These are phyloP conservation scores for Platerodrilus igneus DNA, from an alignment of 2,888 invertebrate species.

Conservation along the genomic window DNA sequence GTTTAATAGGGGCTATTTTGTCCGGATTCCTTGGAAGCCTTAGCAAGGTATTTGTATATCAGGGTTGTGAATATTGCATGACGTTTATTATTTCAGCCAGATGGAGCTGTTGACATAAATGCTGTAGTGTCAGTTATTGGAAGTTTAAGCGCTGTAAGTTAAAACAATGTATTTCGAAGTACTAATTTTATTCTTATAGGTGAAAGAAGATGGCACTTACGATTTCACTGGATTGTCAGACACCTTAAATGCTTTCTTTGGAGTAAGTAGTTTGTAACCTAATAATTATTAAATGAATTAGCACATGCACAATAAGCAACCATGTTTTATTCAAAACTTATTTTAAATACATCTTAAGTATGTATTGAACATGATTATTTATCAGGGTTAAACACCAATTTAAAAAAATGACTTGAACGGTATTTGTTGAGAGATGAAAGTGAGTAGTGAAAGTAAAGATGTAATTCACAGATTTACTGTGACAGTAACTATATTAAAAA, in stretches of 20 bases:
- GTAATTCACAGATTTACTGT: too few relatives aligned
- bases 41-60: slow-evolving; percentile 45
- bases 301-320: background rate
- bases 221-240: slow-evolving; percentile 45
- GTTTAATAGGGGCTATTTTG: slow-evolving; percentile 42
- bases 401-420: too few relatives aligned
- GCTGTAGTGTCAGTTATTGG: slow-evolving; percentile 45
- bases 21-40: slow-evolving; percentile 45
- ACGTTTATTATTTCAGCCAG: slow-evolving; percentile 38
- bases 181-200: slow-evolving; percentile 32
- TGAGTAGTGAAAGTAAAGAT: too few relatives aligned
- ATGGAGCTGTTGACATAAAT: slow-evolving; percentile 46
- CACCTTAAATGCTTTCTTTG: slow-evolving; percentile 30
- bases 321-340: too few relatives aligned
- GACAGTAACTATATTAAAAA: too few relatives aligned
- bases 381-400: too few relatives aligned
- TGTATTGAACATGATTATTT: too few relatives aligned
- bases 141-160: slow-evolving; percentile 44
- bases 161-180: background rate
- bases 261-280: slow-evolving; percentile 45
- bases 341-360: too few relatives aligned
- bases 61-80: slow-evolving; percentile 6
- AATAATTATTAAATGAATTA: too few relatives aligned
- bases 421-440: too few relatives aligned
- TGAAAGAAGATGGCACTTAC: slow-evolving; percentile 45